Conservation (phyloP, 2,797 vertebrate species). For the Bradypodion ventrale region DNA sequence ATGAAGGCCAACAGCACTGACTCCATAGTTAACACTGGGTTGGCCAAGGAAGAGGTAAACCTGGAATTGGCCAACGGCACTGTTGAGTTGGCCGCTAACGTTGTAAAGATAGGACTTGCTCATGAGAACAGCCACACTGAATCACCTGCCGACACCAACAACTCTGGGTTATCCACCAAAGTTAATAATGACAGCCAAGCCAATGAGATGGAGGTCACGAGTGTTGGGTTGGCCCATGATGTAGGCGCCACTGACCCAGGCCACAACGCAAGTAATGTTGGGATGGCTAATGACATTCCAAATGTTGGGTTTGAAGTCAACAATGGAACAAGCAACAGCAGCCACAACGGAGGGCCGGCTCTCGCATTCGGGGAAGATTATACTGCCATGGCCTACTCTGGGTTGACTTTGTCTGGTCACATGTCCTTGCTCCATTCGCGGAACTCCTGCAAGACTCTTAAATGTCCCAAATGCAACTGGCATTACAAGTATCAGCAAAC, state of each 20-base stretch:
- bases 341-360: not conserved
- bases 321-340: not conserved
- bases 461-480: constrained; percentile 79
- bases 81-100: not conserved
- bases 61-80: not conserved
- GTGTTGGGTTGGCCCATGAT: not conserved
- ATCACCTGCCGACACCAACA: not conserved
- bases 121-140: not conserved
- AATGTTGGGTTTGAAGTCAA: not conserved
- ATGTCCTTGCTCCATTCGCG: constrained; percentile 73
- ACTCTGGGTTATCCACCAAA: constrained; percentile 10
- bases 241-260: constrained; percentile 32
- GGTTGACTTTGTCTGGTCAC: constrained; percentile 71
- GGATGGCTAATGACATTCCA: constrained; percentile 49
- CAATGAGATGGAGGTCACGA: constrained; percentile 3
- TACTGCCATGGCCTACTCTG: constrained; percentile 63
- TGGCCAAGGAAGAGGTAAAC: not conserved
- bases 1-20: not conserved
- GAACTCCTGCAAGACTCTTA: constrained; percentile 76
- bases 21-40: not conserved
- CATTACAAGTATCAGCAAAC: constrained; percentile 79
- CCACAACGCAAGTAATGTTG: constrained; percentile 55
- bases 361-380: constrained; percentile 41
- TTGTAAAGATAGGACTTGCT: not conserved
- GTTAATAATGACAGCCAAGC: constrained; percentile 5